These are phyloP conservation scores for Aricia artaxerxes DNA, from an alignment of 2,888 invertebrate species.

Conservation along the genomic window DNA sequence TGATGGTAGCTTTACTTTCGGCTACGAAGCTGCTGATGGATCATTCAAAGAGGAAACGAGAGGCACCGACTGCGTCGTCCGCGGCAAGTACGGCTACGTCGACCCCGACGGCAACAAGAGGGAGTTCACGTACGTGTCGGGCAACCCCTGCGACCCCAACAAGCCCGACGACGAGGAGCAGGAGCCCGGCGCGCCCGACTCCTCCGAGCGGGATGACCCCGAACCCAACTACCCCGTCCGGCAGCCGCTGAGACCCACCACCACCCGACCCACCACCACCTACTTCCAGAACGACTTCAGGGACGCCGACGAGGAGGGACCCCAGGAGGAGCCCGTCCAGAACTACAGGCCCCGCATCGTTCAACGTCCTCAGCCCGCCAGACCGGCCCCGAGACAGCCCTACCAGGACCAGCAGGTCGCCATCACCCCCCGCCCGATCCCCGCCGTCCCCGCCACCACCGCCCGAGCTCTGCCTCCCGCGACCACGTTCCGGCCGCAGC, in stretches of 20 bases:
- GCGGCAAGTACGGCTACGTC: slow-evolving; percentile 92
- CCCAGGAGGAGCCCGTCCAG: slow-evolving; percentile 76
- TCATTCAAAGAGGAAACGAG: slow-evolving; percentile 93
- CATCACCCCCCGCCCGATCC: slow-evolving; percentile 82
- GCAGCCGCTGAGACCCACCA: slow-evolving; percentile 69
- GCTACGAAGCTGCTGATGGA: slow-evolving; percentile 91
- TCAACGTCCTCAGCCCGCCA: slow-evolving; percentile 63
- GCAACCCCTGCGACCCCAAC: slow-evolving; percentile 92
- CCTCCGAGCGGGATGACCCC: slow-evolving; percentile 81
- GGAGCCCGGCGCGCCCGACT: slow-evolving; percentile 76
- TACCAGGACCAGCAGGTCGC: slow-evolving; percentile 77
- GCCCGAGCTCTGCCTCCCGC: slow-evolving; percentile 80
- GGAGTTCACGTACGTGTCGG: slow-evolving; percentile 92
- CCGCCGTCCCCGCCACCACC: slow-evolving; percentile 73
- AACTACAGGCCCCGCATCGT: slow-evolving; percentile 72
- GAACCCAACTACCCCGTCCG: slow-evolving; percentile 82
- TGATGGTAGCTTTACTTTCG: slow-evolving; percentile 91
- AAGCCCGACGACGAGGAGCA: slow-evolving; percentile 86
- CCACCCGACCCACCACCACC: slow-evolving; percentile 82
- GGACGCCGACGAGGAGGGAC: slow-evolving; percentile 82
- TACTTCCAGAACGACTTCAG: slow-evolving; percentile 86
- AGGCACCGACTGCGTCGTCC: slow-evolving; percentile 91
- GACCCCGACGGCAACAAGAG: slow-evolving; percentile 93
- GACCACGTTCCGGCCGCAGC: slow-evolving; percentile 84
- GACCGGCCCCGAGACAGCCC: slow-evolving; percentile 52